Base-by-base conservation (phyloP, 2,888 invertebrate species). In the Cantharis flavilabris region DNA sequence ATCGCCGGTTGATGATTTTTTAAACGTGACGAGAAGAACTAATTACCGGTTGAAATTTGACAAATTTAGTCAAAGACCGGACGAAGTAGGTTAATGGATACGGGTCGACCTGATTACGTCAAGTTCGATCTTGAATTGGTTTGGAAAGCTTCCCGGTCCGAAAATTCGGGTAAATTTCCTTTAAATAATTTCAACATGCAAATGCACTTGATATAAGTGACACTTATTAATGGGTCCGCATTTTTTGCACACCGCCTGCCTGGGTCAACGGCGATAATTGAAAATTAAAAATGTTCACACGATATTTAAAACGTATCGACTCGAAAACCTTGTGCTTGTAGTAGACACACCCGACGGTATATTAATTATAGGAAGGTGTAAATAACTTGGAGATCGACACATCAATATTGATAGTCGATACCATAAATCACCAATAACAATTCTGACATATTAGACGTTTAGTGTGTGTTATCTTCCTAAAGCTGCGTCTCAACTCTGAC, bases 401-500 rank as follows among this genome's bases (percentile, higher is more conserved):
- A 67, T 67, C 26, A 67, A 67, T 67, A 67, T 67, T 23, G 26
- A 67, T 23, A 67, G 26, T 67, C 23, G 26, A 67, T 23, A 67
- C 26, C 26, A 67, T 67, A 67, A 67, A 67, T 67, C 26, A 67
- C 65, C 49, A 49, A 23, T 67, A 67, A 67, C 65, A 23, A 67
- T 67, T 67, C 26, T 26, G 49, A 49, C 49, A 49, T 49, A 49
- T 49, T 49, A n/a, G 49, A 49, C 49, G 49, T 49, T 49, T 49
- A 67, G 65, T 67, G 65, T 64, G 64, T 67, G 65, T 23, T 20
- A 67, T 67, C 65, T 67, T 67, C 26, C 65, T 23, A 67, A 67
- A 26, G 65, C 26, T 67, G 65, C 65, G 65, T 23, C 65, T 67
- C 20, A 26, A 67, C 65, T 67, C 26, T 76, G 76, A 76, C 76